Conservation (phyloP, 2,888 invertebrate genomes). For the Agrotis ipsilon region DNA sequence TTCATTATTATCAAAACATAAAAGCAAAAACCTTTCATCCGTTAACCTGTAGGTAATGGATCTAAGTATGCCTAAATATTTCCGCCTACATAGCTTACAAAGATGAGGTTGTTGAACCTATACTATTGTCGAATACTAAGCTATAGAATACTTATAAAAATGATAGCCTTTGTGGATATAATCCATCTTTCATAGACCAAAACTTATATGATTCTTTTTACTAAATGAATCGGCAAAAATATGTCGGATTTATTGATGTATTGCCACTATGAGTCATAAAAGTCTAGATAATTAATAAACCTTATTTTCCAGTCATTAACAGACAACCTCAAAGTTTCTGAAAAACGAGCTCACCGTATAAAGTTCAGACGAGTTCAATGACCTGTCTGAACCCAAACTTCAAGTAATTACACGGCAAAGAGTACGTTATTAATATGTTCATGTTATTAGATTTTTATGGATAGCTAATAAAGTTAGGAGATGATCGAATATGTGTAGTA, state of each 20-base stretch:
- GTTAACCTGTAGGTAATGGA: constrained; percentile 4
- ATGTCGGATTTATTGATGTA: constrained; percentile 2
- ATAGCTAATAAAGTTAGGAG: not conserved
- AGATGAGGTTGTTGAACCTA: constrained; percentile 9
- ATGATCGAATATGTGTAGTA: constrained; percentile 5
- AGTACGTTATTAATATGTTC: constrained; percentile 25
- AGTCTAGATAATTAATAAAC: not conserved
- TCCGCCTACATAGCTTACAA: not conserved
- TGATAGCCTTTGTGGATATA: not conserved
- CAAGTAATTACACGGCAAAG: constrained; percentile 20
- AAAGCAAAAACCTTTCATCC: not conserved
- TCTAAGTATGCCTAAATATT: constrained; percentile 1
- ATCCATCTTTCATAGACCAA: constrained; percentile 3
- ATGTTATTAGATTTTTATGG: constrained; percentile 18
- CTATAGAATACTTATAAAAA: constrained; percentile 16
- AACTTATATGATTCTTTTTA: not conserved
- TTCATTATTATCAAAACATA: constrained; percentile 5
- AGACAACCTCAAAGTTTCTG: not conserved
- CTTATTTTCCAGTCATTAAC: constrained; percentile 3
- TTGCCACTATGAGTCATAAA: not conserved
- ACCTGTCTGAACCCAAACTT: constrained; percentile 1
- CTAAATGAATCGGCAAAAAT: not conserved
- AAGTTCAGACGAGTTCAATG: constrained; percentile 24
- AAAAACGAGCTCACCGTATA: constrained; percentile 14
- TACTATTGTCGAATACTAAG: constrained; percentile 9